Evolutionary conservation across 2,113 vertebrate species (phyloP), one percentile per base, ranked within the genome.

Genomic region (Ascaphus truei): DNA sequence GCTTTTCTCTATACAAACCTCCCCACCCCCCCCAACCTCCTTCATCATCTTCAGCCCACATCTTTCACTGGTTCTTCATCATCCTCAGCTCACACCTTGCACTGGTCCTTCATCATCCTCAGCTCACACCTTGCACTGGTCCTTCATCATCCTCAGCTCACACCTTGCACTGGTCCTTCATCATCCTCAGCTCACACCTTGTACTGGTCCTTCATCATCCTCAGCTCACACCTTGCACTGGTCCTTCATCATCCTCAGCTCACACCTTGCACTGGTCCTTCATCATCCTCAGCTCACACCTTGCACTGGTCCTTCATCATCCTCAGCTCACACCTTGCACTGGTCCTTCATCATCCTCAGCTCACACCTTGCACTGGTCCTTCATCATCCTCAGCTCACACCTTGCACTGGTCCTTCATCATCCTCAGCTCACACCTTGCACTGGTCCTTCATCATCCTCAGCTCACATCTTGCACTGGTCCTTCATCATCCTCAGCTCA

Each of bases 31-130:
- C 16, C 39, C 37, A 43, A 34, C 31, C 50, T 59, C 62, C 59
- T 50, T 59, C 66, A 48, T 68, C 66, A 50, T 59, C 55, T 18
- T 45, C 41, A 59, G 25, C 66, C 65, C 65, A 68, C 65, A 48
- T 53, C 65, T 68, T 37, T n/a, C 41, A 59, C 13, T 50, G 22
- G 59, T 50, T n/a, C 7, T 33, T 48, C n/a, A n/a, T n/a, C n/a
- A 50, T 59, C 55, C 27, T 45, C 41, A 59, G 25, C 66, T 53
- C 65, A 68, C 65, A 48, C 65, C 65, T 68, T 37, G 15, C 41
- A 59, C 13, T 50, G 22, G 59, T 50, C 22, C 7, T 33, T 48
- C n/a, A n/a, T n/a, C n/a, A 50, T 59, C 55, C 27, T 45, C 41
- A 59, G 25, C 66, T 53, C 65, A 68, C 65, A 48, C 65, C 65